Evolutionary conservation across 2,797 vertebrate genomes (phyloP), one percentile per base, ranked within the genome.

Genomic region (Falco rusticolus): DNA sequence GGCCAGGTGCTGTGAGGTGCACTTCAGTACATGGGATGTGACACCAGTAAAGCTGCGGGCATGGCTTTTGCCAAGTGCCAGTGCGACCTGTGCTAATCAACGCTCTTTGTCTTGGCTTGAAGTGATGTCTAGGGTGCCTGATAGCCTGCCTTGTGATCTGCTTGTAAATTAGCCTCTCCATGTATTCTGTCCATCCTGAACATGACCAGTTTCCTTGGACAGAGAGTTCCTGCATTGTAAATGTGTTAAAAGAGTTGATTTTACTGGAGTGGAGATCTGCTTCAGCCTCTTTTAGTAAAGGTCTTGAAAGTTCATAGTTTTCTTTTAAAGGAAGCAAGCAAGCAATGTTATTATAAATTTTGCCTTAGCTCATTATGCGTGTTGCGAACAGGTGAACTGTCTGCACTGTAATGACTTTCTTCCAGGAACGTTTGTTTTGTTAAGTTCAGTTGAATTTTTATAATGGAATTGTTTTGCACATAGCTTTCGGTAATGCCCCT

Each of bases 341-440:
- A 82, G 39, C 21, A 53, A 13, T 54, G 15, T 69, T 95, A 37
- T 47, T 92, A 43, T 87, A 61, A 88, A 80, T 90, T 90, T 79
- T 89, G 33, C 45, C 24, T 72, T 76, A 69, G 54, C n/a, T 72
- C 80, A 45, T 91, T 25, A 16, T 54, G 31, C 18, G 9, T 87
- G 82, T 92, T 85, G 85, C 5, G 16, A 75, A 82, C 54, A 91
- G 24, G 24, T 87, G 34, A 25, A 41, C 53, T 4, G 3, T 68
- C 45, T 84, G 63, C 28, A 14, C 20, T 87, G n/a, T 50, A 80
- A 68, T 28, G 18, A 57, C 56, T 87, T 87, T 90, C 53, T 89
- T 90, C 64, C 84, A 87, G 71, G 86, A 94, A 93, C 45, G 65
- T 82, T 89, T 39, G 14, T 91, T 90, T 80, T 83, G 16, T 83